These are phyloP conservation scores for Sinocyclocheilus maitianheensis DNA, from an alignment of 2,113 vertebrate species.

Conservation along the genomic window DNA sequence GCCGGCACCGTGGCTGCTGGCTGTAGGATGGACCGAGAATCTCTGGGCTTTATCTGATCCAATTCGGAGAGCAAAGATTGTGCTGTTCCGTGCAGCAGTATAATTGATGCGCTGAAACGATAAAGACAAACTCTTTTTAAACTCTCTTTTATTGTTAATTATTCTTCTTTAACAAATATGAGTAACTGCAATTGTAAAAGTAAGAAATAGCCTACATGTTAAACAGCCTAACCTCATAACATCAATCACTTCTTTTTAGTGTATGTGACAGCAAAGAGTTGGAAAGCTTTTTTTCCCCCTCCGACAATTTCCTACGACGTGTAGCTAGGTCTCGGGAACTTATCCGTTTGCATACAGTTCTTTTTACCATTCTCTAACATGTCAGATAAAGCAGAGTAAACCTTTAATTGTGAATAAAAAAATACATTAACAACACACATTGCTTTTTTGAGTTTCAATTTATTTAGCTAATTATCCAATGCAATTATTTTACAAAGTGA, in stretches of 20 bases:
- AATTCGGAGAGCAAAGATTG: slow-evolving; percentile 38
- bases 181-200: neutral
- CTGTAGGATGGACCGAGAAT: slow-evolving; percentile 35
- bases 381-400: neutral
- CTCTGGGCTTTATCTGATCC: slow-evolving; percentile 37
- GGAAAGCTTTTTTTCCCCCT: neutral
- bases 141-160: neutral
- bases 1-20: slow-evolving; percentile 66
- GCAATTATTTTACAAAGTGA: neutral
- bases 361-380: neutral
- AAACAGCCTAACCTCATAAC: neutral
- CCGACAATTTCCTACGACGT: neutral
- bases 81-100: slow-evolving; percentile 31
- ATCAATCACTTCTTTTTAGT: neutral
- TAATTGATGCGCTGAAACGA: slow-evolving; percentile 44
- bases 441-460: neutral
- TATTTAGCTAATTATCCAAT: neutral
- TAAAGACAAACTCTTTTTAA: neutral
- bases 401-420: neutral
- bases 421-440: neutral
- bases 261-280: neutral
- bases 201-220: neutral
- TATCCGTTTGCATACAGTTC: neutral
- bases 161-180: neutral
- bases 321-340: neutral